phyloP scores from a whole-genome alignment of 2,113 vertebrate species.

The Crotalus viridis region DNA sequence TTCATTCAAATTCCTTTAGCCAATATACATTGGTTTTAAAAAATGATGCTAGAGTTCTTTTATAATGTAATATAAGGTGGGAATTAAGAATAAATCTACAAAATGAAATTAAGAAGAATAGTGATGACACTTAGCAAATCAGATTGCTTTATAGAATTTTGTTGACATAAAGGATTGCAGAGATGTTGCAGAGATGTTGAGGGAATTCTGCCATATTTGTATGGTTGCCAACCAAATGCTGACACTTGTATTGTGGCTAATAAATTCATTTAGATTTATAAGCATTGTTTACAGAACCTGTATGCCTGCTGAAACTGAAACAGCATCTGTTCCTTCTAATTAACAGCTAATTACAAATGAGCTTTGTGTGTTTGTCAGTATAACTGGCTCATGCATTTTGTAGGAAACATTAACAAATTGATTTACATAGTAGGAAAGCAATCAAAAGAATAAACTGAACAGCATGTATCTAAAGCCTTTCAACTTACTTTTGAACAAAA shows the following conservation, averaged over 20 bases:
- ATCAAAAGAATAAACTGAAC: constrained; percentile 80
- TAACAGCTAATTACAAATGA: constrained; percentile 92
- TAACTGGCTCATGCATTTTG: constrained; percentile 84
- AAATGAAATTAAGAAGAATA: constrained; percentile 45
- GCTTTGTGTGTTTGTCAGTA: constrained; percentile 84
- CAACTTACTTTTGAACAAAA: constrained; percentile 53
- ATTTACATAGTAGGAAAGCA: constrained; percentile 79
- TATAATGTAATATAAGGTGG: neutral
- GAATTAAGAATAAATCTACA: constrained; percentile 12
- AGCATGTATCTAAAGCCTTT: constrained; percentile 71
- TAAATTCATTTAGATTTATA: constrained; percentile 89
- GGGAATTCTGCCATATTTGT: constrained; percentile 77
- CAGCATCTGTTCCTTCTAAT: constrained; percentile 98
- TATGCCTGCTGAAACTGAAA: constrained; percentile 83
- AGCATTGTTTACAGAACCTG: constrained; percentile 97
- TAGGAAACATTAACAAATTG: constrained; percentile 85
- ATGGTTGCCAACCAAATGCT: constrained; percentile 75
- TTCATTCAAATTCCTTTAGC: neutral
- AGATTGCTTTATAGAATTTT: constrained; percentile 46
- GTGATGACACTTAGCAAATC: constrained; percentile 53
- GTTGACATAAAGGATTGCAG: constrained; percentile 55
- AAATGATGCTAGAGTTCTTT: constrained; percentile 10
- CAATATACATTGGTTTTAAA: fast-evolving
- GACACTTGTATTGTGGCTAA: constrained; percentile 83
- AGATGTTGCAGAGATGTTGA: constrained; percentile 63